phyloP scores from a whole-genome alignment of 2,113 vertebrate genomes.

The Pseudonaja textilis region DNA sequence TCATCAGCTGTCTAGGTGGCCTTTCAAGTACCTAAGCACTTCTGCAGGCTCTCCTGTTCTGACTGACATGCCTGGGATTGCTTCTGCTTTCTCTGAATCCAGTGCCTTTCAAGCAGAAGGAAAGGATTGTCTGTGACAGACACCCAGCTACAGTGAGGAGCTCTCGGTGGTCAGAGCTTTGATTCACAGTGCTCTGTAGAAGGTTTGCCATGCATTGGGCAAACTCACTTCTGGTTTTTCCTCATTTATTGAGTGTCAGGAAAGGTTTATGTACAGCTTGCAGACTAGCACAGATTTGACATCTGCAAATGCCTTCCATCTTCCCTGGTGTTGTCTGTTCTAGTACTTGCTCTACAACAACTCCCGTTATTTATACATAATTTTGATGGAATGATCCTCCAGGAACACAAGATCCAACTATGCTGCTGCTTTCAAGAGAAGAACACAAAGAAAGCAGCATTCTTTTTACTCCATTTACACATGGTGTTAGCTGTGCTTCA shows the following conservation, averaged over 20 bases:
- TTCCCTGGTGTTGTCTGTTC: background rate
- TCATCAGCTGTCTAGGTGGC: slow-evolving; percentile 27
- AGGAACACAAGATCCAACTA: background rate
- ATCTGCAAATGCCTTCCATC: background rate
- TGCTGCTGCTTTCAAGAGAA: background rate
- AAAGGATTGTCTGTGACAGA: slow-evolving; percentile 20
- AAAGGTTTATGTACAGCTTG: background rate
- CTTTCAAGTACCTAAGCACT: slow-evolving; percentile 19
- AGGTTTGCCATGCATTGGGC: background rate
- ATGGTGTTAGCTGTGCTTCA: background rate
- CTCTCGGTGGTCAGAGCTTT: background rate
- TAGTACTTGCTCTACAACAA: background rate
- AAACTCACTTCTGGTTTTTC: background rate
- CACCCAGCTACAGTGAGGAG: slow-evolving; percentile 12
- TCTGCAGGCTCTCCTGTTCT: slow-evolving; percentile 4
- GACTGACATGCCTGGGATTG: slow-evolving; percentile 29
- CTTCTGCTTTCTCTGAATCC: slow-evolving; percentile 23
- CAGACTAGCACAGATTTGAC: background rate
- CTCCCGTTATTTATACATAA: background rate
- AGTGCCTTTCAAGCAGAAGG: slow-evolving; percentile 4
- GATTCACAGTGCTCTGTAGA: background rate
- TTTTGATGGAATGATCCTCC: background rate
- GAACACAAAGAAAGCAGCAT: background rate
- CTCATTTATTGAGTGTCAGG: background rate
- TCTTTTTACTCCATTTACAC: background rate